phyloP scores from a whole-genome alignment of 2,888 invertebrate genomes.

The Tetragnatha montana region DNA sequence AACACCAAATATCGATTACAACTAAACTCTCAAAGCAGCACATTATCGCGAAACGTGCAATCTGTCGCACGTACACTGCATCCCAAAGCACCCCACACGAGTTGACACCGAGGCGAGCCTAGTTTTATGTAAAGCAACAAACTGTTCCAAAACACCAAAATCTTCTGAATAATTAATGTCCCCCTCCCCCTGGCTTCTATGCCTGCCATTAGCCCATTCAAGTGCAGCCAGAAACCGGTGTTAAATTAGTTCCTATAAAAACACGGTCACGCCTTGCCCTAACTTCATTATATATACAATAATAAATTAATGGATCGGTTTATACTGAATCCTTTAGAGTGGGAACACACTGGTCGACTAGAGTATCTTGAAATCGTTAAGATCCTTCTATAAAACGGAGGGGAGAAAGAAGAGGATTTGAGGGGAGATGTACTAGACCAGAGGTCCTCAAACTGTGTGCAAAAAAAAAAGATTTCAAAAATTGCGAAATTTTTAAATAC shows the following conservation, averaged over 20 bases:
- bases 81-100: background rate
- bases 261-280: background rate
- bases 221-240: conserved; percentile 12
- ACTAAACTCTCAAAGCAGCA: too few relatives aligned
- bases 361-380: too few relatives aligned
- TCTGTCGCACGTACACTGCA: conserved; percentile 3
- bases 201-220: conserved; percentile 16
- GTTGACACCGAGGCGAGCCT: too few relatives aligned
- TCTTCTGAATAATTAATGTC: conserved; percentile 30
- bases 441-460: too few relatives aligned
- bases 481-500: too few relatives aligned
- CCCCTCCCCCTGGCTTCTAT: background rate
- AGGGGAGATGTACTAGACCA: too few relatives aligned
- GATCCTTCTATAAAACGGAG: too few relatives aligned
- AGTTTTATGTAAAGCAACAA: conserved; percentile 9
- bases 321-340: background rate
- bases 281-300: conserved; percentile 37
- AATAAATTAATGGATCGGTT: conserved; percentile 13
- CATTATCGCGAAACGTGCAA: background rate
- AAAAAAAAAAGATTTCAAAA: too few relatives aligned
- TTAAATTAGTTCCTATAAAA: conserved; percentile 25
- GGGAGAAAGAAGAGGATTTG: too few relatives aligned
- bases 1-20: too few relatives aligned
- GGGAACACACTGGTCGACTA: too few relatives aligned
- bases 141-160: background rate